Evolutionary conservation across 2,888 invertebrate species (phyloP), one percentile per base, ranked within the genome.

Genomic region (Cancer borealis): DNA sequence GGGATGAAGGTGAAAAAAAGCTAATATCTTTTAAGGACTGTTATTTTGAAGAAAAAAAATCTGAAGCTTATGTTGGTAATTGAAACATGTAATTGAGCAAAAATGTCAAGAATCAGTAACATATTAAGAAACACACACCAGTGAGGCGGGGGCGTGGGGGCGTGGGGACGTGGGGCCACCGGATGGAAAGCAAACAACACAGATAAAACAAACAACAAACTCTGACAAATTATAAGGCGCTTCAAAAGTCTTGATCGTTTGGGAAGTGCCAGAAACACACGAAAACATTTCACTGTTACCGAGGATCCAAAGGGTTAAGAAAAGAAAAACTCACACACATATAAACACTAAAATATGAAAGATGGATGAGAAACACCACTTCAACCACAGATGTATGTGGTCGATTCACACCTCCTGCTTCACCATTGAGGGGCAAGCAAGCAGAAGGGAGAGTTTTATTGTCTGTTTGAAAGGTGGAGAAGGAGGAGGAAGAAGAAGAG

Each of bases 381-480:
- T 14, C 84, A 84, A 30, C 30, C 84, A 84, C 84, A 39, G 39
- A 3, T 14, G 17, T 17, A 39, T 39, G 39, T 39, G 14, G 3
- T 30, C 26, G 12, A 12, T 39, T 39, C 84, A 84, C 84, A 84
- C 84, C 39, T 14, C 3, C 39, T 39, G 84, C 84, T 12, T 17
- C 73, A 26, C 84, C 39, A 84, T 84, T 84, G 84, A 39, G 84
- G 17, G 39, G 30, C 84, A 14, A 84, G 84, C 84, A 84, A 14
- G 84, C 84, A 84, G 39, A 84, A 84, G 84, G 17, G 26, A 30
- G 84, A 84, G 39, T 84, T 84, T 84, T 84, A 84, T 84, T 84
- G 30, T 84, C 3, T 84, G 39, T 84, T 14, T 66, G 12, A 0
- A 14, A 84, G 30, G 12, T 84, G 10, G n/a, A 89, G 39, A 49